Evolutionary conservation across 2,888 invertebrate genomes (phyloP), one percentile per base, ranked within the genome.

Genomic region (Glyphotaelius pellucidus): DNA sequence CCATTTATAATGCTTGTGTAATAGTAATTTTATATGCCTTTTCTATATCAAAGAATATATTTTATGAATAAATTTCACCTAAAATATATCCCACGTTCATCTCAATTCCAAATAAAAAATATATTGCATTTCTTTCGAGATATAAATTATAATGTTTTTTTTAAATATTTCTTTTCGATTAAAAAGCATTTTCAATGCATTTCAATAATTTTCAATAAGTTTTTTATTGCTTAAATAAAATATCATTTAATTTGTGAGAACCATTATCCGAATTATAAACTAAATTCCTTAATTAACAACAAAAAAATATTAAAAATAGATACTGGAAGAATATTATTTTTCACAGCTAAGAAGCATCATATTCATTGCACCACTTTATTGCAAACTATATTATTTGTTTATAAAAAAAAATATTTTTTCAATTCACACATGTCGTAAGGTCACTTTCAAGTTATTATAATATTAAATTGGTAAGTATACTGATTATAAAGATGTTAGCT

Each of bases 221-320:
- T 31, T 83, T 35, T 83, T 31, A 52, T 87, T 87, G 87, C 87
- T 52, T 87, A 87, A 30, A 52, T 31, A 87, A 30, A n/a, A 47
- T 87, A 67, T 87, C 83, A 87, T 52, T 52, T 87, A 47, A 47
- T 67, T 87, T 87, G n/a, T 67, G 87, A 52, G 87, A 87, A 87
- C 67, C 87, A 87, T 87, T 31, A 87, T 87, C 87, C 87, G 30
- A 31, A 87, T 19, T 87, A 52, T 14, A 32, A 38, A 47, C 87
- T 87, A 87, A 87, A 42, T 4, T 30, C 3, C 30, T 47, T 87
- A 67, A 19, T 31, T 87, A 67, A 87, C 15, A 47, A 52, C 19
- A n/a, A 31, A 67, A 42, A 31, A 30, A 15, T 47, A 67, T 31
- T n/a, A 2, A 67, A 67, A 9, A 30, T 67, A 87, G 4, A 47